These are phyloP conservation scores for Mycetomoellerius zeteki DNA, from an alignment of 1,140 invertebrate species.

Conservation along the genomic window DNA sequence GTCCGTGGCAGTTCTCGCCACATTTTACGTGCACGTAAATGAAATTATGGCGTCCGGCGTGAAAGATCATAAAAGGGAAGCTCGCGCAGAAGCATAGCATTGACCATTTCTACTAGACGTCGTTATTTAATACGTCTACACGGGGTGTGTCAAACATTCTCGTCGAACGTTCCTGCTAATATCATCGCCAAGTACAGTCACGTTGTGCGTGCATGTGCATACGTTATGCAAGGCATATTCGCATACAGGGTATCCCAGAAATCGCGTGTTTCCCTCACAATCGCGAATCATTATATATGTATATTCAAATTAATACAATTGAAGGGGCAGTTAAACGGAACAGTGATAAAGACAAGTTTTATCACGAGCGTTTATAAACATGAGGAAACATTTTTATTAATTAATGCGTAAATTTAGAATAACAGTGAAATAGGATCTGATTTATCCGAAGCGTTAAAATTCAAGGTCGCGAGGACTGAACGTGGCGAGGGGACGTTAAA, in stretches of 20 bases:
- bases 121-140: constrained; percentile 19
- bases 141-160: constrained; percentile 24
- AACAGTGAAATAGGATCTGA: not conserved
- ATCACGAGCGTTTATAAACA: not conserved
- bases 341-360: not conserved
- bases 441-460: not conserved
- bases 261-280: constrained; percentile 16
- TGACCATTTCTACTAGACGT: constrained; percentile 37
- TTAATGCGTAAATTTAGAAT: not conserved
- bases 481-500: no score
- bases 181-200: constrained; percentile 21
- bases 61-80: constrained; percentile 23
- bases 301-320: constrained; percentile 31
- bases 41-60: constrained; percentile 37
- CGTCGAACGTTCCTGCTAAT: constrained; percentile 46
- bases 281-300: not conserved
- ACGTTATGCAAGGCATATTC: constrained; percentile 52
- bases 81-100: constrained; percentile 28
- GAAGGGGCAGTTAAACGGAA: not conserved
- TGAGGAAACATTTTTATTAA: not conserved
- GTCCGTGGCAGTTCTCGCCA: not conserved
- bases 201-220: constrained; percentile 56
- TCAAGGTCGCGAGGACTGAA: not conserved
- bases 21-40: constrained; percentile 48
- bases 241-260: constrained; percentile 50